Percentiles rank a stretch among this genome's conserved stretches.
phyloP scores from a whole-genome alignment of 2,888 invertebrate genomes.

The Oligia latruncula region DNA sequence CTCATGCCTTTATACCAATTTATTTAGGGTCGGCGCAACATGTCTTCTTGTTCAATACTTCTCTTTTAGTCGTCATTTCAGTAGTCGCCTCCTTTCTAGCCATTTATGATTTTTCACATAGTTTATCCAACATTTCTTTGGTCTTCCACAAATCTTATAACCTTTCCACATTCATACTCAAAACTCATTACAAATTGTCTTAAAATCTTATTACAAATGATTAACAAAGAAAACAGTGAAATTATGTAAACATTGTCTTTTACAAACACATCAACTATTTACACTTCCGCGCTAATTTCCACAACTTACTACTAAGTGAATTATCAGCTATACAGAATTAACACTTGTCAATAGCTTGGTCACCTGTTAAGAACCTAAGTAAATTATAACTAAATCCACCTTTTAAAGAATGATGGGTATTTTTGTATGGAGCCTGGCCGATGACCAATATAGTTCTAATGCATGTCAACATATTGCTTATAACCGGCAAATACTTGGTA shows the following conservation, averaged over 20 bases:
- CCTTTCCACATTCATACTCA: background rate
- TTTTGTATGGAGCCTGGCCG: too few relatives aligned
- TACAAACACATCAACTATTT: background rate
- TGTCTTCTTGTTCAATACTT: background rate
- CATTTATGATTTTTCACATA: background rate
- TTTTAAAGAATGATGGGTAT: too few relatives aligned
- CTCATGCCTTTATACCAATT: too few relatives aligned
- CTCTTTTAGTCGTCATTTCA: too few relatives aligned
- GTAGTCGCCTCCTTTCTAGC: background rate
- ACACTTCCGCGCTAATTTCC: background rate
- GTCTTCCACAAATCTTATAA: background rate
- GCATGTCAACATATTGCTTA: too few relatives aligned
- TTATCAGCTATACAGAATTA: slow-evolving; percentile 5
- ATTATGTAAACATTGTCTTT: background rate
- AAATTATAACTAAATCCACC: background rate
- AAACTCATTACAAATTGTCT: background rate
- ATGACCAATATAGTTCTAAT: too few relatives aligned
- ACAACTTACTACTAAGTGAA: slow-evolving; percentile 18
- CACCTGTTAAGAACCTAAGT: background rate
- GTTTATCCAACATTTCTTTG: background rate
- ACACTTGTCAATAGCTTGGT: background rate
- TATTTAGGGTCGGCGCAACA: too few relatives aligned
- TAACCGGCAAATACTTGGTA: too few relatives aligned
- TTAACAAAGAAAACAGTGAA: background rate
- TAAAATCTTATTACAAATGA: background rate